Evolutionary conservation across 2,797 vertebrate genomes (phyloP), one percentile per base, ranked within the genome.

Genomic region (Liasis olivaceus): DNA sequence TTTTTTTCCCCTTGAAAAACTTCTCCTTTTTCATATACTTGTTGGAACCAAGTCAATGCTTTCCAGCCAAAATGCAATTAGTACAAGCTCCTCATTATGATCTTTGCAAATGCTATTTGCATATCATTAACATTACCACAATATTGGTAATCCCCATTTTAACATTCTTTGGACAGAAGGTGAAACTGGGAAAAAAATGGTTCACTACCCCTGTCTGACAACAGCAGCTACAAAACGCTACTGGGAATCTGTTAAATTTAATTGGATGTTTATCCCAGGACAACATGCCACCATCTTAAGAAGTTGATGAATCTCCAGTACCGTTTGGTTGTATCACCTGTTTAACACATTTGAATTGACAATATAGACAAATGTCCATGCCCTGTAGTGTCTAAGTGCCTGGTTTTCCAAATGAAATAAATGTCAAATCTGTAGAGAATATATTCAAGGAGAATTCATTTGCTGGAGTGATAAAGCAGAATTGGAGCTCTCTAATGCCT

Each of bases 401-500:
- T 92, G 92, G 8, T 77, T 97, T 97, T 90, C 93, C 89, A 93
- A 92, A 95, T 90, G 95, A 96, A 93, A 97, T 96, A 96, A 96
- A 96, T 93, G 94, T 90, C 96, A 96, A 96, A 95, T 95, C 92
- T 95, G 95, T 92, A 89, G 95, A 95, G 95, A 94, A 97, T 96
- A 92, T 93, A 96, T 91, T 95, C 93, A 87, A 96, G 95, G 96
- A 95, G 85, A 95, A 97, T 96, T 96, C 66, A 96, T 97, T 97
- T 96, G 92, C 58, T 93, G 42, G 89, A 95, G 96, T 95, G 94
- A 95, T 95, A 96, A 97, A 96, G 95, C 93, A 95, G 96, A 84
- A 96, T 91, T 93, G 93, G 91, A 95, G 3, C 28, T 89, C 84
- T 47, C 28, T 4, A 90, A 8, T 72, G 15, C 69, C 94, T 95